These are phyloP conservation scores for Mus pahari DNA, from an alignment of 2,113 vertebrate genomes.

Conservation along the genomic window DNA sequence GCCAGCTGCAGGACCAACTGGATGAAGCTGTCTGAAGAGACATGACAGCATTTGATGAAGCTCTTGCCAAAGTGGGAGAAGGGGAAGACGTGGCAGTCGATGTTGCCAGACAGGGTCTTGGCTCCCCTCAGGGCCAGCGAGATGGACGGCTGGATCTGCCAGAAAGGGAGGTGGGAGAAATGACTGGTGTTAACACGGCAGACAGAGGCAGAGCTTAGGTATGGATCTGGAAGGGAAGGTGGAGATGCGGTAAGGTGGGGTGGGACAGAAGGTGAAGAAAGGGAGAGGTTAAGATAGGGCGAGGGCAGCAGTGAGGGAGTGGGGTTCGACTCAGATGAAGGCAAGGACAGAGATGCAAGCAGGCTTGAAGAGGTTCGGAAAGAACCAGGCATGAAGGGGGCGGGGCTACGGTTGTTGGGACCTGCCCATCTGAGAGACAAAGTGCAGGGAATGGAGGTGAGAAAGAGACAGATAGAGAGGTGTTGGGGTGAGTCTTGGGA, in stretches of 20 bases:
- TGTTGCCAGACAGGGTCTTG: slow-evolving; percentile 74
- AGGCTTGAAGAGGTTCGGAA: neutral
- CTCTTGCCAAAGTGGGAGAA: slow-evolving; percentile 85
- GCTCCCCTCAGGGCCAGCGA: slow-evolving; percentile 81
- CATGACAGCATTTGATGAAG: slow-evolving; percentile 82
- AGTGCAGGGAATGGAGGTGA: neutral
- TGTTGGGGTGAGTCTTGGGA: no score
- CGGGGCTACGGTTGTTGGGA: neutral
- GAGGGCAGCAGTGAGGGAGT: rapidly evolving
- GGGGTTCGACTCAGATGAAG: rapidly evolving
- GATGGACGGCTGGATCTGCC: slow-evolving; percentile 71
- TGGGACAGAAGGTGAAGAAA: neutral
- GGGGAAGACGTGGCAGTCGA: slow-evolving; percentile 83
- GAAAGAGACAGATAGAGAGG: neutral
- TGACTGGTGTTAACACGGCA: neutral
- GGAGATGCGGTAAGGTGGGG: neutral
- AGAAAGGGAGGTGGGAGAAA: neutral
- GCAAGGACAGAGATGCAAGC: rapidly evolving
- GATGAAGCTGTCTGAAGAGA: slow-evolving; percentile 84
- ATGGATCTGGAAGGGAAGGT: neutral
- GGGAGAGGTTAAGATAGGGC: neutral
- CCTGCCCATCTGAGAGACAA: no score
- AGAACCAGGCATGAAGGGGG: rapidly evolving
- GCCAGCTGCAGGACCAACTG: slow-evolving; percentile 85
- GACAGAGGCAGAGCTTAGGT: neutral